Evolutionary conservation across 2,797 vertebrate species (phyloP).

Genomic region (Monodelphis domestica): DNA sequence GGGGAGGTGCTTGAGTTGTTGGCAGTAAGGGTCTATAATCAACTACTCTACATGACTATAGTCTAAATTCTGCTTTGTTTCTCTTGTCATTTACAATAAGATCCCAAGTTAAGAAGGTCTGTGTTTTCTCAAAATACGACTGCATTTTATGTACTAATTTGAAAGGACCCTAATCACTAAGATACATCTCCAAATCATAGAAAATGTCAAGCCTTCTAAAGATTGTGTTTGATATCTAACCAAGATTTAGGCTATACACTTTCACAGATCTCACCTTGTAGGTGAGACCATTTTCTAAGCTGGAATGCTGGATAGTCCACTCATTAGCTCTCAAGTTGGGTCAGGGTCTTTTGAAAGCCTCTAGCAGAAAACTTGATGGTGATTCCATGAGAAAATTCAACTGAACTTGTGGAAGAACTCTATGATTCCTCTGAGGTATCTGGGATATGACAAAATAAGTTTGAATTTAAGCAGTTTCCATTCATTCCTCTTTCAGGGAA

Average conservation of each 20-base stretch:
- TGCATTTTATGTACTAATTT: constrained; percentile 23
- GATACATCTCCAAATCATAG: neutral
- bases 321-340: constrained; percentile 40
- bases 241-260: constrained; percentile 23
- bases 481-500: constrained; percentile 46
- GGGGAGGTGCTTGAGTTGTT: neutral
- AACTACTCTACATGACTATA: neutral
- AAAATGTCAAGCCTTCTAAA: constrained; percentile 50
- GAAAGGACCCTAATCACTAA: neutral
- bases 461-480: constrained; percentile 26
- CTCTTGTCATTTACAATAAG: constrained; percentile 39
- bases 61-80: constrained; percentile 45
- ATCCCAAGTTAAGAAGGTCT: constrained; percentile 46
- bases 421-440: constrained; percentile 29
- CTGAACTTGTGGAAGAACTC: constrained; percentile 42
- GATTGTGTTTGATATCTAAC: constrained; percentile 43
- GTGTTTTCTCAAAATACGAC: neutral
- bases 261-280: constrained; percentile 15
- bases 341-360: constrained; percentile 48
- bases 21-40: neutral
- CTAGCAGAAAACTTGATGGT: constrained; percentile 19
- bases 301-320: neutral
- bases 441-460: constrained; percentile 37
- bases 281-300: constrained; percentile 40
- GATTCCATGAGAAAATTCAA: constrained; percentile 46